Evolutionary conservation across 2,888 invertebrate species (phyloP).

Genomic region (Sinohyriopsis cumingii): DNA sequence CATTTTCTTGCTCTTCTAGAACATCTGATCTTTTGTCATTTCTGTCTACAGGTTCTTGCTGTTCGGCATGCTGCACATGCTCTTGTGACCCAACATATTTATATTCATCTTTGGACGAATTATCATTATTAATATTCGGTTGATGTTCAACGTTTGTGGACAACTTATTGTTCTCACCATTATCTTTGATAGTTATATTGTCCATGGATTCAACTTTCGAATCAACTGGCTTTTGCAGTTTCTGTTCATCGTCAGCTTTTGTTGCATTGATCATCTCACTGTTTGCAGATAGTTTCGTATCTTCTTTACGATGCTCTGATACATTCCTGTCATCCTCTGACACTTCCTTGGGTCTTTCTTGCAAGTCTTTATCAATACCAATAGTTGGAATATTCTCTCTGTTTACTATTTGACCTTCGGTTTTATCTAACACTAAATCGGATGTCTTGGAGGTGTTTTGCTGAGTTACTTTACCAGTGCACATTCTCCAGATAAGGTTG

Average conservation of each 20-base stretch:
- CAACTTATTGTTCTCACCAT: background rate
- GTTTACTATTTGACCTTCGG: background rate
- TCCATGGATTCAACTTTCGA: background rate
- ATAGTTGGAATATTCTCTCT: background rate
- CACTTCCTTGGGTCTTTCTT: background rate
- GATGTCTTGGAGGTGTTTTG: background rate
- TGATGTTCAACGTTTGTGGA: background rate
- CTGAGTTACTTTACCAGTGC: background rate
- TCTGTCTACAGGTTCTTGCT: too few relatives aligned
- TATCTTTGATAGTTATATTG: background rate
- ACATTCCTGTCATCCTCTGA: too few relatives aligned
- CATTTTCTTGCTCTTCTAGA: background rate
- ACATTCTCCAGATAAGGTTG: slow-evolving; percentile 16
- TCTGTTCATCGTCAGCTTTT: slow-evolving; percentile 1
- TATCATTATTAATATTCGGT: background rate
- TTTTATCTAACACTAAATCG: background rate
- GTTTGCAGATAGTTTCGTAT: background rate
- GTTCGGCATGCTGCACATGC: too few relatives aligned
- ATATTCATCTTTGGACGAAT: too few relatives aligned
- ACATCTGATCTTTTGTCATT: too few relatives aligned
- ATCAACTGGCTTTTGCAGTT: background rate
- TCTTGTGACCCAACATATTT: too few relatives aligned
- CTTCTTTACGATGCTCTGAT: background rate
- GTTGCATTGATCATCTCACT: background rate
- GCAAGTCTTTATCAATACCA: background rate